Base-by-base conservation (phyloP, 2,888 invertebrate genomes). In the Abrostola tripartita region DNA sequence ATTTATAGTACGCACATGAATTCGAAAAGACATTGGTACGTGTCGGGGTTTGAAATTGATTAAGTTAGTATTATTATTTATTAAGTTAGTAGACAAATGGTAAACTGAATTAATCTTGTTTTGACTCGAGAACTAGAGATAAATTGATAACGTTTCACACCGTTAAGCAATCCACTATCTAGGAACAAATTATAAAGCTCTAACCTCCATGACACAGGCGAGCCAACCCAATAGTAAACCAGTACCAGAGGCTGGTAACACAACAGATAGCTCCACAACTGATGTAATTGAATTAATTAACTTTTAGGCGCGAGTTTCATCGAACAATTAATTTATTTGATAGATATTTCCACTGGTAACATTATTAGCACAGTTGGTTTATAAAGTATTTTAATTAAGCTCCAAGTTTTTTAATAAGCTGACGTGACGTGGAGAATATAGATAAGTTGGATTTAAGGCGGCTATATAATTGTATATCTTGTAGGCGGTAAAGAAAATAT, bases 321-420 rank as follows among this genome's bases (percentile, higher is more conserved):
- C 37, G 24, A 44, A 12, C 5, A 10, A 41, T 62, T 40, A 24
- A 11, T 52, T 42, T 47, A 52, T 50, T 57, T 35, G 7, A 57
- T 44, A 68, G 52, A 55, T 36, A 24, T 41, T 38, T 42, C 9
- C 57, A 54, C 47, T 8, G 11, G 37, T 56, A 1, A 24, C 37
- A 38, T 35, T 53, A 35, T 8, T 14, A 56, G 24, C 8, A 12
- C 6, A n/a, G 1, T 40, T 37, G 6, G 38, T 69, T 37, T 2
- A 37, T 56, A 6, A n/a, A 53, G 37, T 37, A 8, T 38, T 47
- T 54, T 52, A n/a, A 54, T 55, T 12, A 8, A 49, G 6, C 24
- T 40, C 44, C 14, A 14, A 14, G 44, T 44, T 44, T 8, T 44
- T 14, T 42, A 14, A 14, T 44, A 44, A 11, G 10, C 9, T 44